phyloP scores from a whole-genome alignment of 2,888 invertebrate species.

The Carterocephalus palaemon region DNA sequence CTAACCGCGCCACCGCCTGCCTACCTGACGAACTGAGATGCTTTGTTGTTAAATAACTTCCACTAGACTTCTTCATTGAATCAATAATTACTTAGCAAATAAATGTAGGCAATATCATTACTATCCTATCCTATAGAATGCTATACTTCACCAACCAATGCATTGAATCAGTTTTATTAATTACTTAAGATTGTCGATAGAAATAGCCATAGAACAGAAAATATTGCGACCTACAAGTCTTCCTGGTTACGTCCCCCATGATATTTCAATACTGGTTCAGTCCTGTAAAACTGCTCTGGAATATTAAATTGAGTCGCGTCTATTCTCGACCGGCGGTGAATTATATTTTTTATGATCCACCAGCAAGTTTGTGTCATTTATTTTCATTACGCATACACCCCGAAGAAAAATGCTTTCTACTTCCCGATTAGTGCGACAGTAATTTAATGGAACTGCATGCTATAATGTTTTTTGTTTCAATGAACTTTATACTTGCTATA shows the following conservation, averaged over 20 bases:
- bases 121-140: no score
- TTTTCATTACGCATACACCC: conserved; percentile 67
- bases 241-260: neutral
- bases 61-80: no score
- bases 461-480: conserved; percentile 8
- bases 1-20: neutral
- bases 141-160: no score
- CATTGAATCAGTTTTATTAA: no score
- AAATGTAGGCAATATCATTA: no score
- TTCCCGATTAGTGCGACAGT: conserved; percentile 2
- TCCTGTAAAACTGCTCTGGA: conserved; percentile 41
- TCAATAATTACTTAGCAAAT: no score
- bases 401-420: conserved; percentile 38
- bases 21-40: neutral
- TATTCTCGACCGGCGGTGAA: conserved; percentile 65
- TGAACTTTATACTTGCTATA: neutral
- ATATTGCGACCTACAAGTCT: no score
- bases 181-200: no score
- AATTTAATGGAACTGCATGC: conserved; percentile 11
- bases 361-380: conserved; percentile 67
- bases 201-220: neutral
- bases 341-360: conserved; percentile 68
- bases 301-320: conserved; percentile 54
- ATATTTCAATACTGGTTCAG: conserved; percentile 5
- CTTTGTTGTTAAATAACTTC: no score